phyloP scores from a whole-genome alignment of 2,888 invertebrate species.

The Prosopocoilus inquinatus region DNA sequence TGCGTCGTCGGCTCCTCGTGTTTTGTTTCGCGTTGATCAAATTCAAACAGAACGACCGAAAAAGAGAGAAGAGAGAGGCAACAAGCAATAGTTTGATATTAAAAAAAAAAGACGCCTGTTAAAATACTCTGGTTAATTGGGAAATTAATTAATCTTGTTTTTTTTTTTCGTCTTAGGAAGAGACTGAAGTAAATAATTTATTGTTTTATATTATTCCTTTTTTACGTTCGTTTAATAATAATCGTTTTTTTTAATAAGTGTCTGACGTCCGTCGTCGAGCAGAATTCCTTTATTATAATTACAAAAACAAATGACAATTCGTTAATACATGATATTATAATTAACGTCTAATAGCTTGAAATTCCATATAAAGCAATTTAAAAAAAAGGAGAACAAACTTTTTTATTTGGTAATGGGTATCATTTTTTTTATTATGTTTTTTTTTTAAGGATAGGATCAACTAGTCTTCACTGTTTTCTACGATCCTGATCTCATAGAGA shows the following conservation, averaged over 20 bases:
- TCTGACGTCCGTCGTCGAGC: not conserved
- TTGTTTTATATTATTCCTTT: conserved; percentile 16
- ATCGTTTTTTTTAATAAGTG: not conserved
- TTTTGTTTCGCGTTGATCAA: conserved; percentile 4
- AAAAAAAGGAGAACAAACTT: conserved; percentile 2
- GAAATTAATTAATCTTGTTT: conserved; percentile 13
- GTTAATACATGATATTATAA: no score
- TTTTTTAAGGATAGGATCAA: conserved; percentile 32
- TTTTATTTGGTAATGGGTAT: conserved; percentile 28
- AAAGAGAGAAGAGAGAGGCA: conserved; percentile 3
- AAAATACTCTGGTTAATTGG: conserved; percentile 12
- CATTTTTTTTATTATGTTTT: conserved; percentile 23
- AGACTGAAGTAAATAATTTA: conserved; percentile 19
- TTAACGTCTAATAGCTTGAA: no score
- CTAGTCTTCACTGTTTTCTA: conserved; percentile 30
- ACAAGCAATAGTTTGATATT: conserved; percentile 19
- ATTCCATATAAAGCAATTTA: not conserved
- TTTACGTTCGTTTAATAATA: conserved; percentile 5
- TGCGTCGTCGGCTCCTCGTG: conserved; percentile 17
- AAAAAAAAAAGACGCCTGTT: conserved; percentile 10
- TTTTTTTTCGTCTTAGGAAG: conserved; percentile 7
- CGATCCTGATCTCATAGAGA: conserved; percentile 31
- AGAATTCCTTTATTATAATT: not conserved
- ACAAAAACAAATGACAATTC: not conserved
- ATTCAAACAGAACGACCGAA: not conserved